phyloP scores from a whole-genome alignment of 2,888 invertebrate species.

The Temnothorax rugatulus region DNA sequence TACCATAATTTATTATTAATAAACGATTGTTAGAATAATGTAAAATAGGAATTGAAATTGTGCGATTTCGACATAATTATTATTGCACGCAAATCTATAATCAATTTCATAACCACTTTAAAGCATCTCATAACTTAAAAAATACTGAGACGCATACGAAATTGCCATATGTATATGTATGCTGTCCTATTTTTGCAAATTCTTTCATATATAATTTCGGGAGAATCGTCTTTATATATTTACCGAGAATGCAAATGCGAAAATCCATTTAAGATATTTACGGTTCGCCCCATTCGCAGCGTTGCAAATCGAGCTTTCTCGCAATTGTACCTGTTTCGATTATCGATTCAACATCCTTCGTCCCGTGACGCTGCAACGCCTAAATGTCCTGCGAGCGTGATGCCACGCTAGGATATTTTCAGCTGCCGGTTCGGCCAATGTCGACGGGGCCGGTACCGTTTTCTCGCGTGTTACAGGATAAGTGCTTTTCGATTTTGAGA shows the following conservation, averaged over 20 bases:
- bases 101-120: not conserved
- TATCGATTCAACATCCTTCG: not conserved
- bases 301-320: not conserved
- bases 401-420: slow-evolving; percentile 39
- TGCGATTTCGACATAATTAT: not conserved
- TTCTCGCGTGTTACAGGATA: slow-evolving; percentile 54
- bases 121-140: not conserved
- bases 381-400: slow-evolving; percentile 11
- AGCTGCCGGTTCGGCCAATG: not conserved
- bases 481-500: slow-evolving; percentile 75
- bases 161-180: not conserved
- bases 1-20: not conserved
- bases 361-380: not conserved
- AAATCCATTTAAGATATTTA: not conserved
- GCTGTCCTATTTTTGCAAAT: slow-evolving; percentile 2
- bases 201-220: not conserved
- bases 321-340: slow-evolving; percentile 6
- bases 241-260: not conserved
- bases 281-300: not conserved
- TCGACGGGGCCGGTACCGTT: slow-evolving; percentile 43
- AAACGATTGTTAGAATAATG: not conserved
- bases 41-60: not conserved
- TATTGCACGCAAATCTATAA: not conserved
- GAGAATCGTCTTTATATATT: not conserved
- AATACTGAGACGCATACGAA: not conserved